Conservation (phyloP, 2,797 vertebrate species). For the Trematomus bernacchii region DNA sequence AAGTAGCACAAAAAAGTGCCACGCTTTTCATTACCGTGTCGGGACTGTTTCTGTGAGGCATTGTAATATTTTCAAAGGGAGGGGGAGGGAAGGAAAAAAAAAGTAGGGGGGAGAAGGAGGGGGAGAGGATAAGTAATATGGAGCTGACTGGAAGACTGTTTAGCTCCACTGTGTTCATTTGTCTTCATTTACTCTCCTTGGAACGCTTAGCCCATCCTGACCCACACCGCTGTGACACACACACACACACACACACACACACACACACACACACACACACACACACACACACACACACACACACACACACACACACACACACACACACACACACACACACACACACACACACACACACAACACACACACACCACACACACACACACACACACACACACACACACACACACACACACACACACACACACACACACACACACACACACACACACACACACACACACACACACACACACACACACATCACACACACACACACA, state of each 20-base stretch:
- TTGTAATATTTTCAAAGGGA: conserved; percentile 72
- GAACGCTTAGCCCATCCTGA: conserved; percentile 71
- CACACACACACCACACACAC: too few species aligned
- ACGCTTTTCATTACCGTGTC: conserved; percentile 75
- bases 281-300: too few species aligned
- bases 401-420: conserved; percentile 30
- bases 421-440: not conserved
- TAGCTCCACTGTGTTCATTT: conserved; percentile 77
- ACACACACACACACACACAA: conserved; percentile 13
- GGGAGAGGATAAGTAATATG: conserved; percentile 67
- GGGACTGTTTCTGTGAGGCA: conserved; percentile 62
- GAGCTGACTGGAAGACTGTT: conserved; percentile 71
- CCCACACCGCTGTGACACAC: conserved; percentile 51
- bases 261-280: too few species aligned
- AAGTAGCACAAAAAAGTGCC: conserved; percentile 72
- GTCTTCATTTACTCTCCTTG: conserved; percentile 80
- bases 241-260: too few species aligned
- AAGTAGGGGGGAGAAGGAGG: conserved; percentile 19
- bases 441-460: too few species aligned
- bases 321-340: conserved; percentile 7
- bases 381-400: too few species aligned
- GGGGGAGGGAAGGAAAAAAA: conserved; percentile 6
- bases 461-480: too few species aligned
- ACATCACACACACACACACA: too few species aligned
- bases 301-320: conserved; percentile 1